Evolutionary conservation across 2,888 invertebrate species (phyloP).

Genomic region (Tachystola acroxantha): DNA sequence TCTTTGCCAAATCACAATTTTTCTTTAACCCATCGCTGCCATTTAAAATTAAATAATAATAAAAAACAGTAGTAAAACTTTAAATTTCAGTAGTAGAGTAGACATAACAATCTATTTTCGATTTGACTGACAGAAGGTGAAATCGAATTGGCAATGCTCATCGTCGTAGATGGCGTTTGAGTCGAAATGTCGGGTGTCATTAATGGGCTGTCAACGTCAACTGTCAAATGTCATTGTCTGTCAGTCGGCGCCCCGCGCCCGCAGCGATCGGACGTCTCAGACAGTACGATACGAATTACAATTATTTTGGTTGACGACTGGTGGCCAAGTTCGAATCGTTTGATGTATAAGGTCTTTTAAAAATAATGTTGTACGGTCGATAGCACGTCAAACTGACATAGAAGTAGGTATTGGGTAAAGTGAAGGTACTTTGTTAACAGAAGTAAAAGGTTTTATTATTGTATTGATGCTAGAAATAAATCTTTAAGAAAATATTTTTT

Average conservation of each 20-base stretch:
- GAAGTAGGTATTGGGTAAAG: too few species aligned
- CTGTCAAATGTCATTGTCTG: slow-evolving; percentile 21
- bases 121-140: slow-evolving; percentile 27
- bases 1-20: too few species aligned
- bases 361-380: too few species aligned
- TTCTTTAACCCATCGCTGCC: too few species aligned
- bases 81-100: background rate
- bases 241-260: slow-evolving; percentile 6
- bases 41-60: too few species aligned
- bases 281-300: slow-evolving; percentile 23
- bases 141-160: slow-evolving; percentile 38
- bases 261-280: slow-evolving; percentile 17
- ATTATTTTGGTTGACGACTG: slow-evolving; percentile 24
- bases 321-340: slow-evolving; percentile 2
- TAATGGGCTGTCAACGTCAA: slow-evolving; percentile 41
- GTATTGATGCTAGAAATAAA: too few species aligned
- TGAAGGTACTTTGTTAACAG: too few species aligned
- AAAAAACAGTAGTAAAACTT: background rate
- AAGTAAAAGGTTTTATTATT: too few species aligned
- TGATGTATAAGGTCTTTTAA: background rate
- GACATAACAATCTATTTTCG: slow-evolving; percentile 10
- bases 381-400: background rate
- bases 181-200: slow-evolving; percentile 32
- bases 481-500: too few species aligned
- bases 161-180: slow-evolving; percentile 32